phyloP scores from a whole-genome alignment of 2,888 invertebrate genomes.

The Lutraria lutraria region DNA sequence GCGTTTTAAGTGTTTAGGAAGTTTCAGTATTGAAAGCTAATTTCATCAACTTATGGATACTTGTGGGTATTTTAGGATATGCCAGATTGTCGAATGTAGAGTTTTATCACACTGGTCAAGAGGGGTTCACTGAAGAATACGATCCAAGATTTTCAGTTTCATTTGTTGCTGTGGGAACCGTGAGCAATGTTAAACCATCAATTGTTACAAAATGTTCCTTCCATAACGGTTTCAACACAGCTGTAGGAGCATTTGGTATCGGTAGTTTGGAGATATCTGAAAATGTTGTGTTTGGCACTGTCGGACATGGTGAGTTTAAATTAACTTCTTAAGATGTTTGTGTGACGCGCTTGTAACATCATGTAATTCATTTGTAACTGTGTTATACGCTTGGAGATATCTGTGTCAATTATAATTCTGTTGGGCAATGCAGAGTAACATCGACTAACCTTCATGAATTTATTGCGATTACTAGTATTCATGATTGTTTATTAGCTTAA shows the following conservation, averaged over 20 bases:
- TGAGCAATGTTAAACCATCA: slow-evolving; percentile 76
- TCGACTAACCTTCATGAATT: too few relatives aligned
- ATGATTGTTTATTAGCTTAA: too few relatives aligned
- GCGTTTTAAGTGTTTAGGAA: too few relatives aligned
- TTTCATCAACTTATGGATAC: too few relatives aligned
- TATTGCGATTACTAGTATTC: too few relatives aligned
- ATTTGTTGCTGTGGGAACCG: slow-evolving; percentile 78
- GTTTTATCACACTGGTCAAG: slow-evolving; percentile 83
- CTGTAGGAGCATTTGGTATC: slow-evolving; percentile 81
- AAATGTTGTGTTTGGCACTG: slow-evolving; percentile 81
- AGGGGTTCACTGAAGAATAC: slow-evolving; percentile 78
- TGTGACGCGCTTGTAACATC: too few relatives aligned
- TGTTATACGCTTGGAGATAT: too few relatives aligned
- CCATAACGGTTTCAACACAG: slow-evolving; percentile 82
- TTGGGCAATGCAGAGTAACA: too few relatives aligned
- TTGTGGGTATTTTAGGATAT: slow-evolving; percentile 74
- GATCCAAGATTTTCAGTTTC: slow-evolving; percentile 82
- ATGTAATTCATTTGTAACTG: too few relatives aligned
- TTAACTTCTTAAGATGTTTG: too few relatives aligned
- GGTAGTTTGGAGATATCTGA: slow-evolving; percentile 77
- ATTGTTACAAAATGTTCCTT: slow-evolving; percentile 79
- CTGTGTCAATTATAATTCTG: too few relatives aligned
- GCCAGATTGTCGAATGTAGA: slow-evolving; percentile 82
- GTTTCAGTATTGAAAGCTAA: too few relatives aligned
- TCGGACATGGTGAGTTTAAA: slow-evolving; percentile 71